Evolutionary conservation across 92 coral and sea anemone species (phyloP).

Genomic region (Anthopleura xanthogrammica): DNA sequence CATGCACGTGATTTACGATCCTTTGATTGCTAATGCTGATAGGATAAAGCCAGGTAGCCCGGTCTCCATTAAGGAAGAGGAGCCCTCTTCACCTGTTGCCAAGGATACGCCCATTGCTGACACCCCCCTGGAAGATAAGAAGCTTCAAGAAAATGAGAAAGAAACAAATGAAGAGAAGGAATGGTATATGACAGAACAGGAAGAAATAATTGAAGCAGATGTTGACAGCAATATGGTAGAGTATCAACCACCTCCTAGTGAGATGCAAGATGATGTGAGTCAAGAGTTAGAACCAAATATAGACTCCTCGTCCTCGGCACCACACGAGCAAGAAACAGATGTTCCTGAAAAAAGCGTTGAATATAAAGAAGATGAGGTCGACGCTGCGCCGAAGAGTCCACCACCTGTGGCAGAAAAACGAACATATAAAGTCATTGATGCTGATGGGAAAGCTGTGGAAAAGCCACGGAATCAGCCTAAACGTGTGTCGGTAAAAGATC

Average conservation of each 20-base stretch:
- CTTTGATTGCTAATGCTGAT: constrained; percentile 5
- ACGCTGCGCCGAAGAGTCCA: background rate
- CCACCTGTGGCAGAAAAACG: background rate
- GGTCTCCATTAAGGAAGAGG: background rate
- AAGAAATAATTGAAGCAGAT: constrained; percentile 10
- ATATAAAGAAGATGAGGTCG: background rate
- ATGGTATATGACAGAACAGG: constrained; percentile 22
- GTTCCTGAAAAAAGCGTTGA: background rate
- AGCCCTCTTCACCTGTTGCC: background rate
- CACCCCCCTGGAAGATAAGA: background rate
- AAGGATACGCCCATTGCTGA: background rate
- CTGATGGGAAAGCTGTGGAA: background rate
- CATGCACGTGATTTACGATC: constrained; percentile 30
- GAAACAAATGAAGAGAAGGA: background rate
- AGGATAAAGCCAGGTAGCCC: background rate
- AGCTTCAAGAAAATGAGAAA: background rate
- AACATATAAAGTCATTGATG: background rate
- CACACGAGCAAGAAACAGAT: background rate
- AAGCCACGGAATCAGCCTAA: constrained; percentile 21
- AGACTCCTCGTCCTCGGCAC: background rate
- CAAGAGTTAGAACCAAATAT: background rate
- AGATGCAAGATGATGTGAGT: constrained; percentile 8
- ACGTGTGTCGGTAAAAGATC: constrained; percentile 81
- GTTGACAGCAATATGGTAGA: constrained; percentile 1
- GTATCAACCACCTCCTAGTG: constrained; percentile 24